Base-by-base conservation (phyloP, 2,888 invertebrate species). In the Heliconius sara region DNA sequence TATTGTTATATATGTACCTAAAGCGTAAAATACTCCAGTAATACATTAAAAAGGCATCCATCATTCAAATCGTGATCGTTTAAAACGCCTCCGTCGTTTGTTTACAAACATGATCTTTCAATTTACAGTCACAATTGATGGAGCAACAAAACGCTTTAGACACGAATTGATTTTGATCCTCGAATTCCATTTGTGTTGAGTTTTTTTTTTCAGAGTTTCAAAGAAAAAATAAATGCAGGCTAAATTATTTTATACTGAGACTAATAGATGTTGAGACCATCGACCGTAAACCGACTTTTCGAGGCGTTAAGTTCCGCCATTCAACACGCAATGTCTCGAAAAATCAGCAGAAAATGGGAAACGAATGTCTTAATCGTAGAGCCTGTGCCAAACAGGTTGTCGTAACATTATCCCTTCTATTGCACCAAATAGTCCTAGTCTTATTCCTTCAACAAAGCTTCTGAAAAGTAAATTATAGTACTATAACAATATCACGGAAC, bases 81-180 rank as follows among this genome's bases (percentile, higher is more conserved):
- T 34, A n/a, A 57, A 57, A 57, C 13, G 27, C 30, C 12, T 12
- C 27, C 52, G 30, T 73, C 74, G 74, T 25, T 74, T 74, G 74
- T 74, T 74, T 60, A 65, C 74, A 63, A 74, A 65, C 74, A 74
- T 65, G 39, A 74, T 65, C 63, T 43, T 39, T 74, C 74, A 74
- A 65, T 74, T 52, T 30, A 52, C 57, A 70, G 22, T 72, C 3
- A 19, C 65, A 65, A 30, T 65, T 65, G 63, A 74, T 39, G 30
- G 25, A 25, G 63, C 74, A 39, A 74, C 74, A 43, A 65, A 74
- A 65, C 19, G 74, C 19, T 63, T 74, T 34, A 13, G 57, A 34
- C 43, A 39, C 16, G 60, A 27, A 74, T 74, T 43, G 74, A 74
- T 63, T 74, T 16, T 39, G 34, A 22, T 63, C n/a, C 63, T 39